Conservation (phyloP, 2,888 invertebrate genomes). For the Cephonodes hylas region DNA sequence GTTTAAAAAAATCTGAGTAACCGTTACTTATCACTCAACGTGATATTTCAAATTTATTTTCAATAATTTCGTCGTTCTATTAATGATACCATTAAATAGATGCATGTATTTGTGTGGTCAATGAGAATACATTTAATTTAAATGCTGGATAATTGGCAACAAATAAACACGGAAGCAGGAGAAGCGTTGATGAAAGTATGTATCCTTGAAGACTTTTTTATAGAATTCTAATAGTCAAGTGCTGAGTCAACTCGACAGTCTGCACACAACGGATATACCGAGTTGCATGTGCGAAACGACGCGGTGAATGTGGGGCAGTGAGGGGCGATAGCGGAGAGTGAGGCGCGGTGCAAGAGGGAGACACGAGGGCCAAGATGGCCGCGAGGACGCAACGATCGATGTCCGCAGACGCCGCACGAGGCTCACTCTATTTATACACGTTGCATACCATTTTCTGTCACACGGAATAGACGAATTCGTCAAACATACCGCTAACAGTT, state of each 20-base stretch:
- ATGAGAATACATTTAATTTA: too few species aligned
- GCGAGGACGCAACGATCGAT: constrained; percentile 80
- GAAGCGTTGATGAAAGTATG: neutral
- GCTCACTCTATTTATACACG: constrained; percentile 75
- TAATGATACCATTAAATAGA: neutral
- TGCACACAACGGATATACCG: constrained; percentile 36
- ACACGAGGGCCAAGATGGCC: constrained; percentile 80
- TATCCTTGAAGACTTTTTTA: neutral
- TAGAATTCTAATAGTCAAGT: constrained; percentile 8
- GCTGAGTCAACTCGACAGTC: constrained; percentile 31
- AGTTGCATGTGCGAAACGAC: constrained; percentile 67
- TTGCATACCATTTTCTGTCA: constrained; percentile 67
- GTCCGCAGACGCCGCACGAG: constrained; percentile 75
- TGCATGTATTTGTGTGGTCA: neutral
- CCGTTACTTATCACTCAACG: too few species aligned
- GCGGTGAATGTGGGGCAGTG: constrained; percentile 78
- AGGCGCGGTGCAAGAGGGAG: constrained; percentile 68
- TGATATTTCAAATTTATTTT: neutral
- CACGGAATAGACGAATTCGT: constrained; percentile 34
- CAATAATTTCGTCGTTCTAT: too few species aligned
- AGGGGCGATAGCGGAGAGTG: constrained; percentile 64
- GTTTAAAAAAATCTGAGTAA: constrained; percentile 14
- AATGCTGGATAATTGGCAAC: neutral
- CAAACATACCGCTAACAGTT: neutral
- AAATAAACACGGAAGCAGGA: neutral